Evolutionary conservation across 64 coral and sea anemone genomes (phyloP).

Genomic region (Acropora yongei): DNA sequence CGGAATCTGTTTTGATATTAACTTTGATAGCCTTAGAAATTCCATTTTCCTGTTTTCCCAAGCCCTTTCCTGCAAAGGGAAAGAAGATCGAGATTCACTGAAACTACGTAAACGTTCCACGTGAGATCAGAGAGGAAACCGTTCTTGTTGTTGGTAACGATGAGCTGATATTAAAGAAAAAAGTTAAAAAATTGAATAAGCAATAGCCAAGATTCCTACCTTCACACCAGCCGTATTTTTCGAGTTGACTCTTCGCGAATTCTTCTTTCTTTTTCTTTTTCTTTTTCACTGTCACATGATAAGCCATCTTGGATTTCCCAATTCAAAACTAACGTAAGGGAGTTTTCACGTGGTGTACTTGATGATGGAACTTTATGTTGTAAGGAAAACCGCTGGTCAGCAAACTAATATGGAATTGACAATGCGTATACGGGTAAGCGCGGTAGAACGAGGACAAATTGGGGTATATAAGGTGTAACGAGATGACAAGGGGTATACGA

Average conservation of each 20-base stretch:
- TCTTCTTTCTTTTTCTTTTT: not conserved
- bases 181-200: no score
- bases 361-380: no score
- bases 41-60: slow-evolving; percentile 95
- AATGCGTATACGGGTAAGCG: no score
- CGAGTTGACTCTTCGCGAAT: slow-evolving; percentile 88
- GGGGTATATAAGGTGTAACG: no score
- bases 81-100: no score
- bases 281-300: not conserved
- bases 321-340: not conserved
- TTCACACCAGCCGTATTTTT: slow-evolving; percentile 91
- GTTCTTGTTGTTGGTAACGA: not conserved
- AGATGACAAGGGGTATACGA: no score
- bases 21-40: slow-evolving; percentile 96
- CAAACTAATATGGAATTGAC: no score
- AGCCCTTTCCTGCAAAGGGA: slow-evolving; percentile 83
- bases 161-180: no score
- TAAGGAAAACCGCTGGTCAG: no score
- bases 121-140: slow-evolving; percentile 6
- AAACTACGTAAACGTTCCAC: not conserved
- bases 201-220: slow-evolving; percentile 39
- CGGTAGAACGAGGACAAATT: no score
- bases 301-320: slow-evolving; percentile 10
- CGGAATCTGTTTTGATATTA: slow-evolving; percentile 87
- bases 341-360: not conserved